Evolutionary conservation across 37 sponge, comb jelly and placozoan species (phyloP).

Genomic region (Geodia barretti): DNA sequence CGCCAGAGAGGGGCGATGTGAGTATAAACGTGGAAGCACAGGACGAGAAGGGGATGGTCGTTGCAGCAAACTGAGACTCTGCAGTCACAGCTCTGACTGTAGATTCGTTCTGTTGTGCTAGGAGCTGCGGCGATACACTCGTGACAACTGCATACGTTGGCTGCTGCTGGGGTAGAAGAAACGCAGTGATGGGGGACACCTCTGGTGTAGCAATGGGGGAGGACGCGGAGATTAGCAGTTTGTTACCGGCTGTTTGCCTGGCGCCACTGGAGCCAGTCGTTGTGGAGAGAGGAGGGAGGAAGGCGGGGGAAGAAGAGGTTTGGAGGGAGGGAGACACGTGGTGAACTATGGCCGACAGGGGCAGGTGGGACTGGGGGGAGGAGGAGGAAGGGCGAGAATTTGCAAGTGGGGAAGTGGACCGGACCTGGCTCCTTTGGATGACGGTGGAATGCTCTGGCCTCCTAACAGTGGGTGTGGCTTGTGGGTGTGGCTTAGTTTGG

Average conservation of each 20-base stretch:
- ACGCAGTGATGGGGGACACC: not conserved
- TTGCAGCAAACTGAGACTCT: no score
- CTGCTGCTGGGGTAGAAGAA: not conserved
- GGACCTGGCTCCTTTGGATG: no score
- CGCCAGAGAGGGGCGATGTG: not conserved
- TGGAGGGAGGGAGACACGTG: not conserved
- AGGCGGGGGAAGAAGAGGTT: not conserved
- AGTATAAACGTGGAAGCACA: not conserved
- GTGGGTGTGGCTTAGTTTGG: not conserved
- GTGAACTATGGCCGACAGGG: not conserved
- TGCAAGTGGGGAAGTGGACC: not conserved
- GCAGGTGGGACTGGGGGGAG: not conserved
- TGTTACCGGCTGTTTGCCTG: not conserved
- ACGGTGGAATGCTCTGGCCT: not conserved
- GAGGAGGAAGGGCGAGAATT: not conserved
- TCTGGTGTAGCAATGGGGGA: not conserved
- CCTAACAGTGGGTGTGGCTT: not conserved
- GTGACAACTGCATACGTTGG: no score
- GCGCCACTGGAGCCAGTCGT: no score
- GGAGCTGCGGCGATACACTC: no score
- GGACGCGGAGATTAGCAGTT: not conserved
- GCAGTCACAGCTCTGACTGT: no score
- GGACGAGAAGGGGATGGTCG: not conserved
- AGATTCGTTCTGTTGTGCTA: no score
- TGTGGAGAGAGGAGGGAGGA: not conserved